Evolutionary conservation across 2,797 vertebrate species (phyloP).

Genomic region (Lindbergichthys nudifrons): DNA sequence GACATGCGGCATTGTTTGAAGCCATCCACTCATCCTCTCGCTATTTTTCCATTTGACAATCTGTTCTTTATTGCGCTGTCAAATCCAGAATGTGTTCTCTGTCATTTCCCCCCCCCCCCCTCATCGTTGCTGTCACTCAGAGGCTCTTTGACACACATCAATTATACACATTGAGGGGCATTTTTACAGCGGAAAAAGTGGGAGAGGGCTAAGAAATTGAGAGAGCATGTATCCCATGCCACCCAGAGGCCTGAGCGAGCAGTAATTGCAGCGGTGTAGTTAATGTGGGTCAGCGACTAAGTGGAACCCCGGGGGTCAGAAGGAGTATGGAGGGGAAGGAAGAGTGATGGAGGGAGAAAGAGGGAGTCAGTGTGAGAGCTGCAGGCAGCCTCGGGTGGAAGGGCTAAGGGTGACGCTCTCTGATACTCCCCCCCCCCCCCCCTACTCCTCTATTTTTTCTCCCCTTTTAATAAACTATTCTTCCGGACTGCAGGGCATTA

Average conservation of each 20-base stretch:
- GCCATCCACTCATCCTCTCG: conserved; percentile 60
- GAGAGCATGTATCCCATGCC: conserved; percentile 24
- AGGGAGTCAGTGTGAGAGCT: conserved; percentile 32
- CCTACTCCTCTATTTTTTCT: conserved; percentile 2
- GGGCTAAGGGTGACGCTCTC: conserved; percentile 39
- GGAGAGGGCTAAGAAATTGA: neutral
- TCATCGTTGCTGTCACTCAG: conserved; percentile 62
- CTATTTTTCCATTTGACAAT: conserved; percentile 61
- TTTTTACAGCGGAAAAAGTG: conserved; percentile 34
- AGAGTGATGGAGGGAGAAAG: conserved; percentile 25
- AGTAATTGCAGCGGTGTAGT: conserved; percentile 68
- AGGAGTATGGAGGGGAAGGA: conserved; percentile 21
- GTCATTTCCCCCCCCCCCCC: conserved; percentile 2
- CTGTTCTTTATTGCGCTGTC: conserved; percentile 67
- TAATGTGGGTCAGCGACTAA: conserved; percentile 69
- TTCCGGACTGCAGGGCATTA: conserved; percentile 27
- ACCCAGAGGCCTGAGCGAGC: conserved; percentile 53
- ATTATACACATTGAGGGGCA: conserved; percentile 62
- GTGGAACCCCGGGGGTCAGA: conserved; percentile 53
- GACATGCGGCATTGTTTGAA: conserved; percentile 64
- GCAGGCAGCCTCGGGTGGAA: conserved; percentile 37
- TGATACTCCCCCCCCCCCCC: conserved; percentile 20
- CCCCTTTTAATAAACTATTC: conserved; percentile 52
- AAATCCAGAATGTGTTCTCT: conserved; percentile 41
- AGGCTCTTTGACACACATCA: conserved; percentile 57